Evolutionary conservation across 2,113 vertebrate genomes (phyloP).

Genomic region (Seriola quinqueradiata): DNA sequence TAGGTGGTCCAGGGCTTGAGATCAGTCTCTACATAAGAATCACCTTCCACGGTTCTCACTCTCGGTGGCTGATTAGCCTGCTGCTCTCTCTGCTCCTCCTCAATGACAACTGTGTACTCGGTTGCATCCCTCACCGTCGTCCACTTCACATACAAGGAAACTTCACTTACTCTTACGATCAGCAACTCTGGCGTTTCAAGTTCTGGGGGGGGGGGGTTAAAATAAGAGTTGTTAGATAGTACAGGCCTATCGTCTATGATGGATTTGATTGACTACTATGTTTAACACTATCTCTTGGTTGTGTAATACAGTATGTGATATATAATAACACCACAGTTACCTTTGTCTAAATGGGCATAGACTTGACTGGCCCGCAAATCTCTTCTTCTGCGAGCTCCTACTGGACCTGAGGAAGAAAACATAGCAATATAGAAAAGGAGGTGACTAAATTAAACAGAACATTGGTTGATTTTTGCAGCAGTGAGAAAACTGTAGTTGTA

Average conservation of each 20-base stretch:
- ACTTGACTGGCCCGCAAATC: constrained; percentile 42
- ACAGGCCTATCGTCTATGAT: background rate
- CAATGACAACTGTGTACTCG: constrained; percentile 70
- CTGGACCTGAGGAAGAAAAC: constrained; percentile 46
- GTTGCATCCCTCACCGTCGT: constrained; percentile 56
- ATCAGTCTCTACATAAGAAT: constrained; percentile 55
- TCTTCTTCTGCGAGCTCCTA: constrained; percentile 67
- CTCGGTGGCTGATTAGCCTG: background rate
- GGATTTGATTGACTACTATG: background rate
- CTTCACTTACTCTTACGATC: constrained; percentile 61
- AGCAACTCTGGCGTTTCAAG: constrained; percentile 74
- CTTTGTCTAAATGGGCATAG: background rate
- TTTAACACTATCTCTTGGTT: background rate
- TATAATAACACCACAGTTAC: constrained; percentile 31
- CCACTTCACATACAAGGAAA: constrained; percentile 75
- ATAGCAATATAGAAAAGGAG: background rate
- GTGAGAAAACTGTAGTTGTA: too few relatives aligned
- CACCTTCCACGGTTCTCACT: constrained; percentile 45
- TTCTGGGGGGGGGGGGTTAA: constrained; percentile 45
- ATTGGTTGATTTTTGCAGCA: too few relatives aligned
- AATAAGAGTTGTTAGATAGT: background rate
- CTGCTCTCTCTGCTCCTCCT: constrained; percentile 37
- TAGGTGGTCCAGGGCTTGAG: constrained; percentile 75
- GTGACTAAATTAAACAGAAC: background rate
- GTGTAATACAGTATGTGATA: background rate